A percentile compares a stretch with the other conserved stretches of the same genome.
Conservation (phyloP, 1,140 invertebrate species). For the Trichogramma pretiosum region DNA sequence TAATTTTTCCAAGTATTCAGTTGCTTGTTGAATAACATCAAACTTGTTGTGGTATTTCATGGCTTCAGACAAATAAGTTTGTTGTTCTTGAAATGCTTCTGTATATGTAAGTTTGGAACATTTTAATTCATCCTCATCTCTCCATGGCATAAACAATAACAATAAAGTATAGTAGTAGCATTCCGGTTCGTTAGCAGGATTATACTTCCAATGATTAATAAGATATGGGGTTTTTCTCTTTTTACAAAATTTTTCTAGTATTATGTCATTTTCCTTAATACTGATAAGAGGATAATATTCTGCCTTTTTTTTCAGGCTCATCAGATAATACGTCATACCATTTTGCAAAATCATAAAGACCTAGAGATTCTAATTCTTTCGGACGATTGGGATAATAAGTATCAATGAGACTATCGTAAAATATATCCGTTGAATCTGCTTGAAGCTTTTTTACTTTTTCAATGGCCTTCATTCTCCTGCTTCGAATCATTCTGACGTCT, state of each 20-base stretch:
- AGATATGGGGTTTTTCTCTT: slow-evolving; percentile 16
- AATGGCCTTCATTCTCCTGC: slow-evolving; percentile 23
- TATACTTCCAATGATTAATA: slow-evolving; percentile 22
- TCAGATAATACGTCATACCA: slow-evolving; percentile 16
- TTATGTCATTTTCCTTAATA: slow-evolving; percentile 7
- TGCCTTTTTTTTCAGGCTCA: slow-evolving; percentile 7
- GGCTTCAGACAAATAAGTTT: slow-evolving; percentile 8
- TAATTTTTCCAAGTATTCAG: slow-evolving; percentile 15
- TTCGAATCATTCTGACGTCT: slow-evolving; percentile 27
- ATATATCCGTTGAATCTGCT: slow-evolving; percentile 22
- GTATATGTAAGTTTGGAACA: slow-evolving; percentile 8
- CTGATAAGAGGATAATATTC: too few species aligned
- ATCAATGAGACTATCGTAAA: slow-evolving; percentile 22
- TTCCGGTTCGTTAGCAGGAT: slow-evolving; percentile 16
- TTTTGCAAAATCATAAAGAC: slow-evolving; percentile 20
- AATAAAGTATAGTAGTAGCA: slow-evolving; percentile 18
- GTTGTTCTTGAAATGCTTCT: slow-evolving; percentile 11
- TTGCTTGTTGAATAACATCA: slow-evolving; percentile 12
- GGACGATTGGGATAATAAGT: slow-evolving; percentile 23
- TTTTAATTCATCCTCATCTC: slow-evolving; percentile 17
- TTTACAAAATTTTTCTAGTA: too few species aligned
- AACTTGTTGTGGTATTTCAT: slow-evolving; percentile 18
- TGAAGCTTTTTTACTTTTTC: slow-evolving; percentile 22
- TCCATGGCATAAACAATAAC: slow-evolving; percentile 20
- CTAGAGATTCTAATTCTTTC: slow-evolving; percentile 10